A percentile compares a stretch with the other conserved stretches of the same genome.
Evolutionary conservation across 2,797 vertebrate genomes (phyloP).

Genomic region (Melanotaenia parkinsoni): DNA sequence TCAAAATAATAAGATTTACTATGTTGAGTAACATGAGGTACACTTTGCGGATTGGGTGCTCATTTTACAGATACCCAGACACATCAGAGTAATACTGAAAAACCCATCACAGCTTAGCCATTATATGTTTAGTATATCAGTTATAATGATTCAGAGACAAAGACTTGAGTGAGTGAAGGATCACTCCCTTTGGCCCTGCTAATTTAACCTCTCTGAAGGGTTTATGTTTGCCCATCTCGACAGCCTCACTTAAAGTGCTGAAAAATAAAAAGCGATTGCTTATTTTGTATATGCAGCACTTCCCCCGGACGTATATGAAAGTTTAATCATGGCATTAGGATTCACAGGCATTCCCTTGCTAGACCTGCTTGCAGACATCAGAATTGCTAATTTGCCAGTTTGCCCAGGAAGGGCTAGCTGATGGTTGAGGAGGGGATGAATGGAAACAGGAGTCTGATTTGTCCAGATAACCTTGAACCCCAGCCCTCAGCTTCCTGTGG

Average conservation of each 20-base stretch:
- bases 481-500: slow-evolving; percentile 70
- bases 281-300: slow-evolving; percentile 80
- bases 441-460: slow-evolving; percentile 81
- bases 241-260: slow-evolving; percentile 62
- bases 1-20: slow-evolving; percentile 43
- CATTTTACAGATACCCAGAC: neutral
- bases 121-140: slow-evolving; percentile 22
- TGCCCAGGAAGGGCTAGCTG: slow-evolving; percentile 67
- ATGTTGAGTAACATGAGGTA: slow-evolving; percentile 37
- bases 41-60: slow-evolving; percentile 2
- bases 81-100: slow-evolving; percentile 6
- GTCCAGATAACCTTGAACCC: slow-evolving; percentile 82
- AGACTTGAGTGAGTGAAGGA: slow-evolving; percentile 47
- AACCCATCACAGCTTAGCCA: slow-evolving; percentile 4
- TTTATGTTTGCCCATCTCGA: slow-evolving; percentile 62
- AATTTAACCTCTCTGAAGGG: slow-evolving; percentile 72
- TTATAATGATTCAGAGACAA: slow-evolving; percentile 44
- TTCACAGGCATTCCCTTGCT: slow-evolving; percentile 78
- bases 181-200: slow-evolving; percentile 35
- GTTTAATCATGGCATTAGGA: slow-evolving; percentile 83
- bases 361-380: slow-evolving; percentile 81
- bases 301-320: slow-evolving; percentile 77
- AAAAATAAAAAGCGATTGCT: slow-evolving; percentile 76
- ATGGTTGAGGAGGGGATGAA: slow-evolving; percentile 73
- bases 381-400: slow-evolving; percentile 82